Evolutionary conservation across 2,113 vertebrate species (phyloP).

Genomic region (Phalacrocorax carbo): DNA sequence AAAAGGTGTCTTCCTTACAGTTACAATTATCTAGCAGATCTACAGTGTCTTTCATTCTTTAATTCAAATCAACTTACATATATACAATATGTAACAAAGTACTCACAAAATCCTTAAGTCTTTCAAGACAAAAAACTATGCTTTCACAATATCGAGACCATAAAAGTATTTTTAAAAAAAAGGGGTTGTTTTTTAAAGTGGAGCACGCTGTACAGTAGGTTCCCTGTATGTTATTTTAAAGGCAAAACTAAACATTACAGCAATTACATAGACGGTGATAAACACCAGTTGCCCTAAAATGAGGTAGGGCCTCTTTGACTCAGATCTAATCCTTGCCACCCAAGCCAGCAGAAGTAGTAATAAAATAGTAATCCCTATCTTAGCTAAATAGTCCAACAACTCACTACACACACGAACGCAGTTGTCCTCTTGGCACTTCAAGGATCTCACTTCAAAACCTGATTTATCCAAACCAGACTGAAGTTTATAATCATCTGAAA

Average conservation of each 20-base stretch:
- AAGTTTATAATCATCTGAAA: slow-evolving; percentile 32
- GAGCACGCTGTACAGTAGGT: slow-evolving; percentile 32
- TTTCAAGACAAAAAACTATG: slow-evolving; percentile 58
- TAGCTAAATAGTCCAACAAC: slow-evolving; percentile 10
- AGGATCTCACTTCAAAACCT: slow-evolving; percentile 53
- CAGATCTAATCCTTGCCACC: slow-evolving; percentile 30
- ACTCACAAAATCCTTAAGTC: slow-evolving; percentile 59
- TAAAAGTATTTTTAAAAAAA: slow-evolving; percentile 11
- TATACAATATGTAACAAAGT: slow-evolving; percentile 65
- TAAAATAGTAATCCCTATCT: neutral
- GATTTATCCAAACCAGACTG: slow-evolving; percentile 53
- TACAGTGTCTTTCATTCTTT: slow-evolving; percentile 11
- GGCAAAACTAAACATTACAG: slow-evolving; percentile 58
- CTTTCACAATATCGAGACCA: slow-evolving; percentile 28
- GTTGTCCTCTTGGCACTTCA: slow-evolving; percentile 57
- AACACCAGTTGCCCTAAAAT: slow-evolving; percentile 43
- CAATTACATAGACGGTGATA: slow-evolving; percentile 40
- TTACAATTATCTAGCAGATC: slow-evolving; percentile 11
- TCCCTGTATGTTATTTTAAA: slow-evolving; percentile 43
- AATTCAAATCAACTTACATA: slow-evolving; percentile 25
- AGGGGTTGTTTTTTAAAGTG: neutral
- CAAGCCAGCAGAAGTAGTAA: slow-evolving; percentile 22
- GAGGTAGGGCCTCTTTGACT: slow-evolving; percentile 46
- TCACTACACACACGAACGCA: slow-evolving; percentile 5
- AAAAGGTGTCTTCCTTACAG: slow-evolving; percentile 43